A percentile compares a stretch with the other conserved stretches of the same genome.
Conservation (phyloP, 2,888 invertebrate genomes). For the Helicoverpa assulta region DNA sequence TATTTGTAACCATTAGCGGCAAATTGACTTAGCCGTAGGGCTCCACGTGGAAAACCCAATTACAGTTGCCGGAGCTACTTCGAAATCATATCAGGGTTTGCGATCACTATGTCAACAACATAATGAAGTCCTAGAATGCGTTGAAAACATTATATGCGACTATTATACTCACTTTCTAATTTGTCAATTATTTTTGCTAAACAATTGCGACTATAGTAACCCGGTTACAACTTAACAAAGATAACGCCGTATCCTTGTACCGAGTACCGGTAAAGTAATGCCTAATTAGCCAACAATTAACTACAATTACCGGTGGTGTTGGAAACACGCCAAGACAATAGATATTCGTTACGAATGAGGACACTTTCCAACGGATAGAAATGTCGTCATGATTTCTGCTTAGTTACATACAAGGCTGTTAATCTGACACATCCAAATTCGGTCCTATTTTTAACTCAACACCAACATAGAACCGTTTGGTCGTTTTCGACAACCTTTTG, state of each 20-base stretch:
- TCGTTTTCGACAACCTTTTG: constrained; percentile 1
- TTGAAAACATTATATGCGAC: too few species aligned
- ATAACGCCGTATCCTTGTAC: constrained; percentile 27
- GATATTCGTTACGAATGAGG: constrained; percentile 50
- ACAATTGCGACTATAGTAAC: constrained; percentile 12
- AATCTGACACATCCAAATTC: not conserved
- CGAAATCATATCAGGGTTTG: not conserved
- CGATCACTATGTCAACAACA: not conserved
- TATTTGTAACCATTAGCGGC: not conserved
- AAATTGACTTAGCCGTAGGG: not conserved
- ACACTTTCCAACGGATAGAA: constrained; percentile 58
- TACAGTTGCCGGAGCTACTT: not conserved
- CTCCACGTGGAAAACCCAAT: not conserved
- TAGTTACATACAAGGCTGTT: not conserved
- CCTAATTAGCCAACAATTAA: constrained; percentile 56
- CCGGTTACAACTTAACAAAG: constrained; percentile 39
- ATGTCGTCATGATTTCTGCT: constrained; percentile 32
- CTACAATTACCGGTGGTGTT: constrained; percentile 45
- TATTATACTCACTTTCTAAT: not conserved
- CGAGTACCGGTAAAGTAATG: constrained; percentile 39
- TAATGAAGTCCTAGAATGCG: too few species aligned
- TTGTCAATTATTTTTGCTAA: constrained; percentile 12
- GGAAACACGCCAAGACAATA: constrained; percentile 51
- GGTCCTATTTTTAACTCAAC: not conserved
- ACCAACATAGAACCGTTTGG: not conserved